These are phyloP conservation scores for Hippocampus guttulatus DNA, from an alignment of 2,113 vertebrate species.

Conservation along the genomic window DNA sequence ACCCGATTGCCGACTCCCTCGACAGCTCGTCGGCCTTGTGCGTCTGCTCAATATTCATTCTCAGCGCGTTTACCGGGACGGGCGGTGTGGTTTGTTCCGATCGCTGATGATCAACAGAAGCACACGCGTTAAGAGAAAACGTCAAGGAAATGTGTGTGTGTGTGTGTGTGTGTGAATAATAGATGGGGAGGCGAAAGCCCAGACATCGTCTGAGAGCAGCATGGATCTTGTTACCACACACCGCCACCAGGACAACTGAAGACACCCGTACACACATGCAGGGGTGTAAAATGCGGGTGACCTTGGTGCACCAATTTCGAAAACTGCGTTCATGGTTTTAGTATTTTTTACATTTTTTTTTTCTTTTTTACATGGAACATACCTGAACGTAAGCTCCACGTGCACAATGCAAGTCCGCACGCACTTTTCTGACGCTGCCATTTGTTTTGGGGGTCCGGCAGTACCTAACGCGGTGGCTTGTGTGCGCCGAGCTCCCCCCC, in stretches of 20 bases:
- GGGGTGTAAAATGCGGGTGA: constrained; percentile 17
- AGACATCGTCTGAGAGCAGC: constrained; percentile 60
- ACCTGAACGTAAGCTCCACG: neutral
- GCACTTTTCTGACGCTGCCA: no score
- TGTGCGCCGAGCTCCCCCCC: constrained; percentile 15
- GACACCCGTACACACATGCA: constrained; percentile 17
- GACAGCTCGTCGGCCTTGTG: constrained; percentile 30
- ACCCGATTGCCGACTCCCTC: constrained; percentile 11
- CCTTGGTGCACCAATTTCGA: constrained; percentile 30
- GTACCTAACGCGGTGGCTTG: neutral
- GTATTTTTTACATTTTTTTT: neutral
- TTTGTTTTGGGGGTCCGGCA: neutral
- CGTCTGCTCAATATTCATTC: constrained; percentile 50
- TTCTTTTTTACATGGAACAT: neutral
- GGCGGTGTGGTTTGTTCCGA: constrained; percentile 16
- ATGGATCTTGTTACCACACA: constrained; percentile 64
- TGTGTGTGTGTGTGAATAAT: constrained; percentile 64
- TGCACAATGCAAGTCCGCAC: no score
- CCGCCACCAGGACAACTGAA: constrained; percentile 10
- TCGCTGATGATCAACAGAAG: constrained; percentile 27
- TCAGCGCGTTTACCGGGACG: constrained; percentile 44
- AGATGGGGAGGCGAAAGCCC: constrained; percentile 61
- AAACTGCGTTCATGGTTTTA: constrained; percentile 10
- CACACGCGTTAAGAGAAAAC: neutral
- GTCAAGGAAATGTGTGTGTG: constrained; percentile 12